These are phyloP conservation scores for Eueides isabella DNA, from an alignment of 1,140 invertebrate genomes.

Conservation along the genomic window DNA sequence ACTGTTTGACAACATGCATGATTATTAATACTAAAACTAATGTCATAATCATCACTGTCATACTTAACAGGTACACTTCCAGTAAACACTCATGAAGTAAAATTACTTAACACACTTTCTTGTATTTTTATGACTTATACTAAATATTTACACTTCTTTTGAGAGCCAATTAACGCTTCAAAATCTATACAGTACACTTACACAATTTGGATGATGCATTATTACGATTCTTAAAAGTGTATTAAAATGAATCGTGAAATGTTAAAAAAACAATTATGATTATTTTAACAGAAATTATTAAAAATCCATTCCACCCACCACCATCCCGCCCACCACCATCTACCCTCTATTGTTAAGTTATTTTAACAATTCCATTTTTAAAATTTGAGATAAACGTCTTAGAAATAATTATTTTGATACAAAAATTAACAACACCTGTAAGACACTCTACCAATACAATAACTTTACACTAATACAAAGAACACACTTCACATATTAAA, in stretches of 20 bases:
- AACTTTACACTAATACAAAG: conserved; percentile 35
- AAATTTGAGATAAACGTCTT: too few relatives aligned
- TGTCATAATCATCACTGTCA: not conserved
- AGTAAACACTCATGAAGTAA: too few relatives aligned
- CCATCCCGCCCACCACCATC: too few relatives aligned
- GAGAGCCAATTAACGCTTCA: not conserved
- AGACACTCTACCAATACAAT: conserved; percentile 12
- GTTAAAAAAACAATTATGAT: too few relatives aligned
- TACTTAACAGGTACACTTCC: not conserved
- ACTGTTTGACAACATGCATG: not conserved
- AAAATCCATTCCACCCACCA: too few relatives aligned
- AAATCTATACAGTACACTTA: not conserved
- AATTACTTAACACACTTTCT: not conserved
- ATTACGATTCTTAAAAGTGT: not conserved
- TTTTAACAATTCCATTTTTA: too few relatives aligned
- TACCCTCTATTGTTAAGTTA: too few relatives aligned
- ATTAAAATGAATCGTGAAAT: too few relatives aligned
- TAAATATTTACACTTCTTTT: not conserved
- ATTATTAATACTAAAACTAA: not conserved
- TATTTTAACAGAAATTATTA: too few relatives aligned
- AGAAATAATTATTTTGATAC: too few relatives aligned
- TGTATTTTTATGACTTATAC: not conserved
- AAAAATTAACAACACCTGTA: too few relatives aligned
- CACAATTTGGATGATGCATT: not conserved
- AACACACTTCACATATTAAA: conserved; percentile 60